Conservation (phyloP, 2,797 vertebrate genomes). For the Notamacropus eugenii region DNA sequence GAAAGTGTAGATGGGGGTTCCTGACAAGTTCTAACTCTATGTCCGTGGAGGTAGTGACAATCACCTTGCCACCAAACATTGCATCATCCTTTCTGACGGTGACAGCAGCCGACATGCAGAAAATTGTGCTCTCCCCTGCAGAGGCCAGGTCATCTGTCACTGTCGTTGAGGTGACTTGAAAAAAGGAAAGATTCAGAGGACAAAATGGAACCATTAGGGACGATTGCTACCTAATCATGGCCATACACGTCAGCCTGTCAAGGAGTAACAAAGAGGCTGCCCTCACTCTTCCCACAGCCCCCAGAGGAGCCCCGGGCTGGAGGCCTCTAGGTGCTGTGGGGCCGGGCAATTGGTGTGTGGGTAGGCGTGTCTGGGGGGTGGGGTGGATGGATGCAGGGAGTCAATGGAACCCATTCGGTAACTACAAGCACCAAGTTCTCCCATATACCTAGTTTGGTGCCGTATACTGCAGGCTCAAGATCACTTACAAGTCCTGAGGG, state of each 20-base stretch:
- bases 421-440: neutral
- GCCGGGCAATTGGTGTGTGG: neutral
- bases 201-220: slow-evolving; percentile 61
- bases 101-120: slow-evolving; percentile 29
- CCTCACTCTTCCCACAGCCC: neutral
- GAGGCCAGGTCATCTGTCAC: slow-evolving; percentile 4
- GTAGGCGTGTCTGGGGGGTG: neutral
- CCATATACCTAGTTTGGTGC: neutral
- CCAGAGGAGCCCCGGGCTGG: neutral
- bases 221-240: slow-evolving; percentile 49
- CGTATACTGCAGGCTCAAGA: neutral
- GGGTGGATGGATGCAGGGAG: neutral
- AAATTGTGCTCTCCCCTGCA: slow-evolving; percentile 47
- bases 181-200: slow-evolving; percentile 56
- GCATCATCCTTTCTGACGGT: slow-evolving; percentile 7
- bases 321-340: neutral
- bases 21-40: neutral
- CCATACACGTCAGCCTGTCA: neutral
- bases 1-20: neutral
- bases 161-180: slow-evolving; percentile 43
- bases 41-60: neutral
- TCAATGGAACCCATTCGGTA: neutral
- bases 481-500: neutral
- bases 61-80: slow-evolving; percentile 17
- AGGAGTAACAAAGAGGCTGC: neutral